Percentiles rank a stretch among this genome's conserved stretches.
phyloP scores from a whole-genome alignment of 1,140 invertebrate species.

The Palaemon carinicauda region DNA sequence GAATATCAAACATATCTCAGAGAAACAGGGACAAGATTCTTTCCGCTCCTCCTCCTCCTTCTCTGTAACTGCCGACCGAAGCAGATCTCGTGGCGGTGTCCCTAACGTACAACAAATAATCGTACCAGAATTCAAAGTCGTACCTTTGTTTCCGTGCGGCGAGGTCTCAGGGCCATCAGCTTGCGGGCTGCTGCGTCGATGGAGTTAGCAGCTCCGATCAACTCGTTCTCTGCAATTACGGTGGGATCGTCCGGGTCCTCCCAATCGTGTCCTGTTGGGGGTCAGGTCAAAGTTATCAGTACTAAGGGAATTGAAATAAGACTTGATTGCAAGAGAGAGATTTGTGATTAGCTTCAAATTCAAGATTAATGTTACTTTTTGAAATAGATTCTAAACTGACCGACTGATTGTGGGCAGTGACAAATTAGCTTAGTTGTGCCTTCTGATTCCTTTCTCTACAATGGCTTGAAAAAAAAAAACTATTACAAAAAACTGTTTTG shows the following conservation, averaged over 20 bases:
- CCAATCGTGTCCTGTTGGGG: conserved; percentile 83
- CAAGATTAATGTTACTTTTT: not conserved
- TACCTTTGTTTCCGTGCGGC: conserved; percentile 64
- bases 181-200: conserved; percentile 98
- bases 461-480: no score
- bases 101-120: no score
- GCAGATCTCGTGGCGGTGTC: no score
- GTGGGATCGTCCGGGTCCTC: conserved; percentile 96
- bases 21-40: conserved; percentile 64
- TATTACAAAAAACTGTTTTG: no score
- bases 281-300: not conserved
- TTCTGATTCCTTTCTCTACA: no score
- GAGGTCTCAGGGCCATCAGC: conserved; percentile 86
- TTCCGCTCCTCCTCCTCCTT: not conserved
- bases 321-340: not conserved
- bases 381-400: no score
- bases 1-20: conserved; percentile 99
- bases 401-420: no score
- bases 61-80: not conserved
- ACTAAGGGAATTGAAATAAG: no score
- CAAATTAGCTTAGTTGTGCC: no score
- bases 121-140: conserved; percentile 62
- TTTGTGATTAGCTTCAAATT: not conserved
- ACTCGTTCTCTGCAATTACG: conserved; percentile 96
- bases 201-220: conserved; percentile 94